Percentiles rank a stretch among this genome's conserved stretches.
Conservation (phyloP, 2,888 invertebrate genomes). For the Corythucha ciliata region DNA sequence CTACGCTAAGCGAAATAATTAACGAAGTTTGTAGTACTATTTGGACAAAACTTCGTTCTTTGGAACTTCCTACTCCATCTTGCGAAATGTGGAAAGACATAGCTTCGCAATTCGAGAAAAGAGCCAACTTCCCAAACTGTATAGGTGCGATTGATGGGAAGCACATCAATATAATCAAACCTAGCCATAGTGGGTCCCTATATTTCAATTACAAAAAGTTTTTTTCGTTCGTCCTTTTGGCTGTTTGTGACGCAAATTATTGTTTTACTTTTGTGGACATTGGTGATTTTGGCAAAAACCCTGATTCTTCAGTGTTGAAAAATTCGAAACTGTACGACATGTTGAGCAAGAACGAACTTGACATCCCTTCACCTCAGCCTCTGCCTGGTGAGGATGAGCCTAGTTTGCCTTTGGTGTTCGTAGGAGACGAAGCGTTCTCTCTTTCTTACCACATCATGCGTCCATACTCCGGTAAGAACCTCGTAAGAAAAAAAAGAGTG, state of each 20-base stretch:
- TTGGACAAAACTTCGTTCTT: constrained; percentile 28
- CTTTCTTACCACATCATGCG: background rate
- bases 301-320: background rate
- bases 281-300: constrained; percentile 3
- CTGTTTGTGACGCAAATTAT: constrained; percentile 20
- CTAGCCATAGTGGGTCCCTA: constrained; percentile 12
- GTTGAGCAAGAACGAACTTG: background rate
- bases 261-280: constrained; percentile 18
- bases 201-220: constrained; percentile 23
- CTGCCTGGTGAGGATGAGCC: background rate
- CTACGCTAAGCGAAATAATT: constrained; percentile 37
- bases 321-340: background rate
- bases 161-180: constrained; percentile 19
- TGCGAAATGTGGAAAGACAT: constrained; percentile 21
- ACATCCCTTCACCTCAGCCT: background rate
- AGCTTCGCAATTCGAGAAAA: constrained; percentile 27
- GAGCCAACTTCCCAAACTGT: constrained; percentile 27
- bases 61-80: constrained; percentile 21
- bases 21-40: constrained; percentile 36
- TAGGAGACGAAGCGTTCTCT: constrained; percentile 7
- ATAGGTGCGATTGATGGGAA: constrained; percentile 25
- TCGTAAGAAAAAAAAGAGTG: too few relatives aligned
- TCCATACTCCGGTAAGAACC: too few relatives aligned
- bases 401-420: constrained; percentile 3
- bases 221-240: constrained; percentile 19